Evolutionary conservation across 2,113 vertebrate genomes (phyloP).

Genomic region (Vidua macroura): DNA sequence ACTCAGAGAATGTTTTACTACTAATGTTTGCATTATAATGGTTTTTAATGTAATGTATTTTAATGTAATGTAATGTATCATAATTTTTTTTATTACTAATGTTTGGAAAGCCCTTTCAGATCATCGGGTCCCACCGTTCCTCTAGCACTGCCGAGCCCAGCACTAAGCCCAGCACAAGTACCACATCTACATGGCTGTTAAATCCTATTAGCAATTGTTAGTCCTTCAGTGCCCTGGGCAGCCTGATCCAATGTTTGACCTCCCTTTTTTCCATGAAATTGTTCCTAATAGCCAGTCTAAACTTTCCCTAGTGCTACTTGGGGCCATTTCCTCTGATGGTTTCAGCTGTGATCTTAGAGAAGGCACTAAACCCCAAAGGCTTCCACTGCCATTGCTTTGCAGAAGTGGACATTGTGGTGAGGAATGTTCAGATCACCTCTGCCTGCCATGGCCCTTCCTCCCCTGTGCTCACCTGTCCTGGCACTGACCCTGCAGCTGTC

Average conservation of each 20-base stretch:
- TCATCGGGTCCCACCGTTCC: accelerated
- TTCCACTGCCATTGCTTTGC: background rate
- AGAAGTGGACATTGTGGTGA: background rate
- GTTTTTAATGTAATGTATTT: no score
- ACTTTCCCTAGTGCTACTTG: background rate
- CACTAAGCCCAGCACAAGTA: background rate
- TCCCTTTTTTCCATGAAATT: background rate
- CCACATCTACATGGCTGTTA: accelerated
- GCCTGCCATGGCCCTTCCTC: background rate
- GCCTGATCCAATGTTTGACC: background rate
- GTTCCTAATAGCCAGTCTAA: background rate
- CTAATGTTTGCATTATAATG: no score
- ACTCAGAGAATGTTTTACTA: background rate
- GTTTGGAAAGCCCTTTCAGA: background rate
- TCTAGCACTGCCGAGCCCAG: background rate
- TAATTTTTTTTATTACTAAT: background rate
- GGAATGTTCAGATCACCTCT: background rate
- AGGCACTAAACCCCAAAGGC: accelerated
- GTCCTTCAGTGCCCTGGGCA: background rate
- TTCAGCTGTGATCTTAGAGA: background rate
- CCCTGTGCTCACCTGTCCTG: background rate
- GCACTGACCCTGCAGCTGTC: background rate
- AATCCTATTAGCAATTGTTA: background rate
- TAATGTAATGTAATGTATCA: no score
- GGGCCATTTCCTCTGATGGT: background rate